Conservation (phyloP, 2,113 vertebrate genomes). For the Plecturocebus donacophilus region DNA sequence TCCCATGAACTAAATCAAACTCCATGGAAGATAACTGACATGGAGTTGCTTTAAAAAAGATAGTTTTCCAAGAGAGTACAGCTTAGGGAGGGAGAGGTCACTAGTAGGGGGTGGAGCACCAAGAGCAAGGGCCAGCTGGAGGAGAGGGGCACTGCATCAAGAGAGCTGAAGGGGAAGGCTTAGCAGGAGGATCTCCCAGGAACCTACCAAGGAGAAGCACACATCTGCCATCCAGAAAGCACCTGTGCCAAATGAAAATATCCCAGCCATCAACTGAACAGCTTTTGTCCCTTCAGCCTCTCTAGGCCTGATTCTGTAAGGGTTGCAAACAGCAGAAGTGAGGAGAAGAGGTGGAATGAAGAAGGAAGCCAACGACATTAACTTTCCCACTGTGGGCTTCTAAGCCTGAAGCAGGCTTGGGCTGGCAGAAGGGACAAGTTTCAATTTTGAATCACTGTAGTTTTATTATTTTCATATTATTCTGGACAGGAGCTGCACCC, state of each 20-base stretch:
- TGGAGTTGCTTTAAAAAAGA: not conserved
- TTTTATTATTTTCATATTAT: not conserved
- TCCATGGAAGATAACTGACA: fast-evolving
- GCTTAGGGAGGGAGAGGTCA: not conserved
- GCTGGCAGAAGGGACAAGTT: not conserved
- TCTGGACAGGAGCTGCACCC: not conserved
- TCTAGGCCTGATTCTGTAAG: not conserved
- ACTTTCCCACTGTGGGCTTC: not conserved
- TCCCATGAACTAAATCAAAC: not conserved
- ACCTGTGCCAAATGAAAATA: not conserved
- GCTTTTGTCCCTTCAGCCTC: not conserved
- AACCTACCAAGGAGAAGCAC: not conserved
- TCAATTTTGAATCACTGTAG: not conserved
- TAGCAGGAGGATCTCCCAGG: not conserved
- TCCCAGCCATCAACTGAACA: not conserved
- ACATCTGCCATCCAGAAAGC: not conserved
- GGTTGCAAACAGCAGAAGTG: not conserved
- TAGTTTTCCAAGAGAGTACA: not conserved
- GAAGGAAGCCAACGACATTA: not conserved
- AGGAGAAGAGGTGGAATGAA: not conserved
- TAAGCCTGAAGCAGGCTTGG: not conserved
- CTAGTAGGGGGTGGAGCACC: not conserved
- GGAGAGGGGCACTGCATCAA: not conserved
- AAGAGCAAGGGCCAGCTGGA: not conserved
- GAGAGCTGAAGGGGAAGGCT: not conserved